Evolutionary conservation across 1,140 invertebrate species (phyloP).

Genomic region (Psix sp.): DNA sequence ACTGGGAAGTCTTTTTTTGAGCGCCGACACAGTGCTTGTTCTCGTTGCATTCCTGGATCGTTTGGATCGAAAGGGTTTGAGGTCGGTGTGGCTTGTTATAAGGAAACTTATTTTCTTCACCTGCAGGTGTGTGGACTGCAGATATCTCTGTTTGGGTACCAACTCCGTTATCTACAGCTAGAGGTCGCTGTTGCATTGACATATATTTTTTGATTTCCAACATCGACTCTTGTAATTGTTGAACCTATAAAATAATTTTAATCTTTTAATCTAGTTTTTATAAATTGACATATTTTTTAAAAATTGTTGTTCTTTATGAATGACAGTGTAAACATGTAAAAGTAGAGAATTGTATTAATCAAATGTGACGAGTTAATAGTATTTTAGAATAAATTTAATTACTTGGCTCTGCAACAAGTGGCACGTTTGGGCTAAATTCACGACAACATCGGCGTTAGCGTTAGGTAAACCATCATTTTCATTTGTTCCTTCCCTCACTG

Average conservation of each 20-base stretch:
- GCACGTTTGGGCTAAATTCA: slow-evolving; percentile 80
- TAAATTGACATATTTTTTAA: too few species aligned
- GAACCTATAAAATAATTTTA: too few species aligned
- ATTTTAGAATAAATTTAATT: slow-evolving; percentile 12
- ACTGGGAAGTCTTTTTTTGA: slow-evolving; percentile 71
- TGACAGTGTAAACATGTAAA: too few species aligned
- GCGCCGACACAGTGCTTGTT: slow-evolving; percentile 65
- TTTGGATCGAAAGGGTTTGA: slow-evolving; percentile 72
- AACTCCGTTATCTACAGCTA: slow-evolving; percentile 77
- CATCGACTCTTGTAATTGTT: slow-evolving; percentile 86
- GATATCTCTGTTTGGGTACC: slow-evolving; percentile 87
- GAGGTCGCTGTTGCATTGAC: slow-evolving; percentile 75
- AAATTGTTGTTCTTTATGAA: too few species aligned
- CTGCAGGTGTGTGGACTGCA: slow-evolving; percentile 83
- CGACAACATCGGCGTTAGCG: slow-evolving; percentile 76
- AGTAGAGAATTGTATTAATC: background rate
- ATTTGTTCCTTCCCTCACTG: slow-evolving; percentile 57
- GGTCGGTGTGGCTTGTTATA: slow-evolving; percentile 68
- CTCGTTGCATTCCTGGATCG: slow-evolving; percentile 71
- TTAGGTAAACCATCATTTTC: slow-evolving; percentile 65
- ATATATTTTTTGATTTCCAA: slow-evolving; percentile 84
- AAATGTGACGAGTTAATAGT: background rate
- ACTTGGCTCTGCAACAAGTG: slow-evolving; percentile 70
- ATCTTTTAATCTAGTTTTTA: too few species aligned
- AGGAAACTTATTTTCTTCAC: slow-evolving; percentile 72